These are phyloP conservation scores for Melieria picta DNA, from an alignment of 2,888 invertebrate species.

Conservation along the genomic window DNA sequence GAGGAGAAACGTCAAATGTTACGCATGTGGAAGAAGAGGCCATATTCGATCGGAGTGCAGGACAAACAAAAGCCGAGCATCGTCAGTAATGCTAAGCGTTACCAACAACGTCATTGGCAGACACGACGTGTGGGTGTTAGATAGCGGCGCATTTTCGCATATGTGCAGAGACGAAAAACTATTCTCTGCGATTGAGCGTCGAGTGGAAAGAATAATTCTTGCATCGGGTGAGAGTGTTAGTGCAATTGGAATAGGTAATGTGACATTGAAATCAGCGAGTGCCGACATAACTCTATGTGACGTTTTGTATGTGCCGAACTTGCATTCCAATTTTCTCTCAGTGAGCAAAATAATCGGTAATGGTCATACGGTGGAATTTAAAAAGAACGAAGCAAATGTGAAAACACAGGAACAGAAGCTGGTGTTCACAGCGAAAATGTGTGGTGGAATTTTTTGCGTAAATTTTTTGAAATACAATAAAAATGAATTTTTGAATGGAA, in stretches of 20 bases:
- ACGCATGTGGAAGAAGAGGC: slow-evolving; percentile 39
- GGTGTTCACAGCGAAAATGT: slow-evolving; percentile 24
- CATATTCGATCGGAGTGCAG: slow-evolving; percentile 38
- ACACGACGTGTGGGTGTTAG: slow-evolving; percentile 25
- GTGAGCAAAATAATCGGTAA: slow-evolving; percentile 34
- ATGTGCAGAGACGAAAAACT: slow-evolving; percentile 19
- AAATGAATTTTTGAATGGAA: slow-evolving; percentile 8
- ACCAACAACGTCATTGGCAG: slow-evolving; percentile 14
- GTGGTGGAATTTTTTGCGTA: slow-evolving; percentile 28
- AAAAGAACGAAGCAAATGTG: slow-evolving; percentile 22
- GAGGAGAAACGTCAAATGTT: slow-evolving; percentile 32
- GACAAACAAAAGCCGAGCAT: slow-evolving; percentile 13
- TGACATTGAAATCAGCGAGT: slow-evolving; percentile 25
- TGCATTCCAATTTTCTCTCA: slow-evolving; percentile 34
- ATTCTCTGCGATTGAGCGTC: slow-evolving; percentile 22
- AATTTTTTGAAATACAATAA: background rate
- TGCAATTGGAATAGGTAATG: slow-evolving; percentile 26
- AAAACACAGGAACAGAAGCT: slow-evolving; percentile 13
- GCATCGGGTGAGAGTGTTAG: slow-evolving; percentile 27
- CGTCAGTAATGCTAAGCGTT: slow-evolving; percentile 21
- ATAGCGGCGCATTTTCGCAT: slow-evolving; percentile 33
- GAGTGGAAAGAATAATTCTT: slow-evolving; percentile 19
- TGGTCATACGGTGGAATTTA: slow-evolving; percentile 26
- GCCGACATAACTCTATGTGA: slow-evolving; percentile 26
- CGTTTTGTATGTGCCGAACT: slow-evolving; percentile 32